phyloP scores from a whole-genome alignment of 1,140 invertebrate species.

The Ladona fulva region DNA sequence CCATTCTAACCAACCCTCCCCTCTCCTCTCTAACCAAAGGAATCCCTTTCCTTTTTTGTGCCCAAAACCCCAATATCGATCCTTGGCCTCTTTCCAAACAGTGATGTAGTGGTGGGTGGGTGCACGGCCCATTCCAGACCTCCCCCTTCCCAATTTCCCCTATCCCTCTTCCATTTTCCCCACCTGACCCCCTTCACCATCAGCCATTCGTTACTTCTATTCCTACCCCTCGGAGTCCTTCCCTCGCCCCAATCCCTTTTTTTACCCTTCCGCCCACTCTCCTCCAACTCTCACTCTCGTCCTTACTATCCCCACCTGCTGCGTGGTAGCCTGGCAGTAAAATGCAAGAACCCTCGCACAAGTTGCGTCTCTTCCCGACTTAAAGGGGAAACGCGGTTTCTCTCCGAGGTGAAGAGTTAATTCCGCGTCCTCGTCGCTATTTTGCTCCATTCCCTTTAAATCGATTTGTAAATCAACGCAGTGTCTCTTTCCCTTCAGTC shows the following conservation, averaged over 20 bases:
- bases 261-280: background rate
- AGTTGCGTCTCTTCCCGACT: background rate
- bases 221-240: background rate
- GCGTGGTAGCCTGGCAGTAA: background rate
- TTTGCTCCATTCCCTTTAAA: background rate
- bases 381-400: background rate
- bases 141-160: background rate
- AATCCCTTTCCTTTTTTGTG: background rate
- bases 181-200: background rate
- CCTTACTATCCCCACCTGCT: background rate
- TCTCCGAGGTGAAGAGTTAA: too few species aligned
- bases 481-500: background rate
- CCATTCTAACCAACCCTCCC: background rate
- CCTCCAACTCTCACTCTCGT: background rate
- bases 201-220: background rate
- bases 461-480: conserved; percentile 1
- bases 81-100: conserved; percentile 3
- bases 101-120: conserved; percentile 6
- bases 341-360: background rate
- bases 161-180: background rate
- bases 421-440: background rate
- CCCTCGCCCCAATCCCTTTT: background rate
- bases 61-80: conserved; percentile 3
- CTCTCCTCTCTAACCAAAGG: background rate
- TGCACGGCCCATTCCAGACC: background rate